Conservation (phyloP, 2,113 vertebrate species). For the Bos javanicus region DNA sequence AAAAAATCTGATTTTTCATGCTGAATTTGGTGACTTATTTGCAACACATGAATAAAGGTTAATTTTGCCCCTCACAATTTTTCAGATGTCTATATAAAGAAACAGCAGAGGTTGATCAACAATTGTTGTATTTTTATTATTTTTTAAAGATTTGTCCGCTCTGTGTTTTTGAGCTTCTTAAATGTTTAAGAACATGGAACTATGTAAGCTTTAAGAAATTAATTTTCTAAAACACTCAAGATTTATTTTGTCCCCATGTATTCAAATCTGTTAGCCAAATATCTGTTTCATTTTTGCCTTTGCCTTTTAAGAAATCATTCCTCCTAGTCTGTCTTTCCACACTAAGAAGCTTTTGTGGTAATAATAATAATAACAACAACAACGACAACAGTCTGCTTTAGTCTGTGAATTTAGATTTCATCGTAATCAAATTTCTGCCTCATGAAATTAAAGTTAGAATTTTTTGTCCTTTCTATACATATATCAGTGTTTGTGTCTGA, state of each 20-base stretch:
- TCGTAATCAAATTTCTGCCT: neutral
- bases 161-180: neutral
- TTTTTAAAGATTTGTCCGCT: neutral
- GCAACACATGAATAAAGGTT: constrained; percentile 1
- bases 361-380: neutral
- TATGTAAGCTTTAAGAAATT: neutral
- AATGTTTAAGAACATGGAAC: neutral
- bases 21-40: constrained; percentile 34
- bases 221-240: neutral
- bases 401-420: neutral
- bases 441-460: neutral
- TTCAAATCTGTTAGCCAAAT: neutral
- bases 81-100: neutral
- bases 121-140: neutral
- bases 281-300: neutral
- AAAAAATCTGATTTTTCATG: neutral
- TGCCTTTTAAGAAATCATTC: constrained; percentile 3
- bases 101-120: neutral
- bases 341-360: neutral
- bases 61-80: neutral
- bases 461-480: neutral
- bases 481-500: neutral
- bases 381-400: neutral
- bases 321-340: neutral
- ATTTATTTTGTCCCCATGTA: neutral